These are phyloP conservation scores for Saccostrea cuccullata DNA, from an alignment of 1,140 invertebrate genomes.

Conservation along the genomic window DNA sequence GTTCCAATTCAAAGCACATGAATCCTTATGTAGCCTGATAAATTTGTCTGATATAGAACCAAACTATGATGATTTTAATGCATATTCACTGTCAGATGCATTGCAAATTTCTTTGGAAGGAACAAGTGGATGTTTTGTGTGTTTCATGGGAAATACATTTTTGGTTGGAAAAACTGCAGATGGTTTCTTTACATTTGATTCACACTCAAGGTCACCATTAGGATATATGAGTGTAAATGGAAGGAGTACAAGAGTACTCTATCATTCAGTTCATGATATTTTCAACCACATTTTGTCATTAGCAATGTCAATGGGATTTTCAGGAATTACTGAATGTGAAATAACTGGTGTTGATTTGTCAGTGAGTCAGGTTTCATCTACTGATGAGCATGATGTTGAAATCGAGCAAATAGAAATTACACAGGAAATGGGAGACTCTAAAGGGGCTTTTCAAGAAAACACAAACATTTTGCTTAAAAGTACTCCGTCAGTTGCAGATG, in stretches of 20 bases:
- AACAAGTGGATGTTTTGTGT: background rate
- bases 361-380: background rate
- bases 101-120: background rate
- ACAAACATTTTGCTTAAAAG: background rate
- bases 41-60: background rate
- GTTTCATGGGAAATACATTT: background rate
- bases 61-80: slow-evolving; percentile 6
- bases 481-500: background rate
- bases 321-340: background rate
- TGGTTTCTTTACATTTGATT: slow-evolving; percentile 25
- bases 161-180: background rate
- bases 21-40: background rate
- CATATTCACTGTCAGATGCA: background rate
- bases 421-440: too few relatives aligned
- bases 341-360: background rate
- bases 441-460: too few relatives aligned
- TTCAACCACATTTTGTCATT: background rate
- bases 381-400: too few relatives aligned
- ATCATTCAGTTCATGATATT: background rate
- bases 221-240: background rate
- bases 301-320: background rate
- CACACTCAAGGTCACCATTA: background rate
- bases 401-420: too few relatives aligned
- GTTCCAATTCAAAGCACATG: background rate
- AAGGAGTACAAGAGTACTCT: background rate